Percentiles rank a stretch among this genome's conserved stretches.
Conservation (phyloP, 2,113 vertebrate species). For the Crocuta crocuta region DNA sequence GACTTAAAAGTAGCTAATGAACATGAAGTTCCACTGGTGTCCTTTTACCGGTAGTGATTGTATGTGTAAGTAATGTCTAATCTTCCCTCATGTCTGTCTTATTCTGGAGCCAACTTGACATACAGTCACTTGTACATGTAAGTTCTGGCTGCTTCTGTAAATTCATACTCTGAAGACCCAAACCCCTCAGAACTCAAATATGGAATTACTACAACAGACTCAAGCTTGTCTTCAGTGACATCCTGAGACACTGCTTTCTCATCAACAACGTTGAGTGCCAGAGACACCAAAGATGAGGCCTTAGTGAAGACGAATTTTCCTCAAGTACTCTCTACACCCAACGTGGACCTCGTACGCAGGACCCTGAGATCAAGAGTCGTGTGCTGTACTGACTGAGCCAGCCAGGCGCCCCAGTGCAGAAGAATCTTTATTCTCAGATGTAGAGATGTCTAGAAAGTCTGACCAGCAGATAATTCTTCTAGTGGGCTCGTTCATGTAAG, state of each 20-base stretch:
- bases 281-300: background rate
- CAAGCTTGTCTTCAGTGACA: background rate
- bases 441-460: background rate
- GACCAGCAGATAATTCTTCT: background rate
- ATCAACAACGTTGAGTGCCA: background rate
- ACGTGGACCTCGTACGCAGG: background rate
- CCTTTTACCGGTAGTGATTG: background rate
- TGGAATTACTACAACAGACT: background rate
- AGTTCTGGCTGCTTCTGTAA: background rate
- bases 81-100: background rate
- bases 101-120: background rate
- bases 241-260: background rate
- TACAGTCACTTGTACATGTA: background rate
- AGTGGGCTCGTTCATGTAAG: background rate
- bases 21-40: background rate
- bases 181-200: background rate
- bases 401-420: background rate
- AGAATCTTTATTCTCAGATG: constrained; percentile 27
- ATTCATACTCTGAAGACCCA: background rate
- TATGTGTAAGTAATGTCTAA: background rate
- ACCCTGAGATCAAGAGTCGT: background rate
- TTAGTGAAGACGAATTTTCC: background rate
- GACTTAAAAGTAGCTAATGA: constrained; percentile 2
- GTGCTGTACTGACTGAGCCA: background rate
- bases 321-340: background rate